Base-by-base conservation (phyloP, 1,140 invertebrate genomes). In the Eumeta japonica region DNA sequence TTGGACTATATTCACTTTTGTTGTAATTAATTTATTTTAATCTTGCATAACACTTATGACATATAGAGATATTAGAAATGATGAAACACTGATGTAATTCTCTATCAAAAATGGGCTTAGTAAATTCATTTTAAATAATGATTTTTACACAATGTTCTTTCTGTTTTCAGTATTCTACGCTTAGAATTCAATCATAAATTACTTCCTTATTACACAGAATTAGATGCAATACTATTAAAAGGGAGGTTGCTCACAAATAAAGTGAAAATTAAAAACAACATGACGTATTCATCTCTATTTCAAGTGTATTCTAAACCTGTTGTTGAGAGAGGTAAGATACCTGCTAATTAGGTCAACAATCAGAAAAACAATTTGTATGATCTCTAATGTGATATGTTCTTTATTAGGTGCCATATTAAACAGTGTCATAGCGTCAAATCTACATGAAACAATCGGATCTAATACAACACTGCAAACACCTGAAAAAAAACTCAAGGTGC, bases 171-270 rank as follows among this genome's bases (percentile, higher is more conserved):
- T 54, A 76, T 84, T 28, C 68, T 91, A 34, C 77, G 88, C 20
- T 70, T 96, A 36, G 92, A 96, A 63, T 89, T 96, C 50, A 88
- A 91, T 68, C 89, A 91, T 54, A 81, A 77, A 27, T 67, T 81
- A 35, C 75, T 92, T 12, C 82, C 89, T 28, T 94, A 94, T 62
- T 93, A 93, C 49, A 90, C 89, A n/a, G 88, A 92, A 55, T 67
- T 94, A 11, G 92, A 96, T 76, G 90, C 88, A 36, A 83, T 94
- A 9, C 66, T 87, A 44, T 70, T 94, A 15, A 82, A 81, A 57
- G 90, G 84, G 14, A 63, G 45, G 40, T 54, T 62, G 19, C 55
- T 62, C 1, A 40, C 55, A 4, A 55, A 46, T 29, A 29, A 61
- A 5, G 37, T 47, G 7, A 54, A 52, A 31, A 43, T 49, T 30